A percentile compares a stretch with the other conserved stretches of the same genome.
These are phyloP conservation scores for Calliphora vomitoria DNA, from an alignment of 2,888 invertebrate species.

Conservation along the genomic window DNA sequence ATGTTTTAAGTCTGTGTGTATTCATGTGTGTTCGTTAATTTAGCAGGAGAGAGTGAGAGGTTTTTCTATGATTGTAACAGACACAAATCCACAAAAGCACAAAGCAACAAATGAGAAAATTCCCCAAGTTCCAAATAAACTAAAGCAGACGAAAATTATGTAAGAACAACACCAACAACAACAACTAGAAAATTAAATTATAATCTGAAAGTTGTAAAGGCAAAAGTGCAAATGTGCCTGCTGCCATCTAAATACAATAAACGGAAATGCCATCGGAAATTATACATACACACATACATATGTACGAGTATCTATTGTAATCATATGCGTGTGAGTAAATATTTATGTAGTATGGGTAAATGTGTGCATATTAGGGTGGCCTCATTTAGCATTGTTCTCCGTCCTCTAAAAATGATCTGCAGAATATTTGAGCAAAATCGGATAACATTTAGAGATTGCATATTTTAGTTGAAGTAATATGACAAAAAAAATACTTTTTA, in stretches of 20 bases:
- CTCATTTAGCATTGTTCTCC: no score
- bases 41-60: neutral
- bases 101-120: constrained; percentile 56
- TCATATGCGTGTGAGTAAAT: no score
- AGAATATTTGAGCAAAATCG: no score
- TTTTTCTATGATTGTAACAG: neutral
- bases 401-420: no score
- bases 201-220: constrained; percentile 29
- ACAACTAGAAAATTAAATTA: neutral
- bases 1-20: neutral
- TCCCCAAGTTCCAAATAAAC: constrained; percentile 47
- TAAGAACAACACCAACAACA: constrained; percentile 3
- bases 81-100: constrained; percentile 6
- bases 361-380: no score
- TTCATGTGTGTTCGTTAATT: neutral
- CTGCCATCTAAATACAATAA: constrained; percentile 6
- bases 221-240: constrained; percentile 33
- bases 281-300: neutral
- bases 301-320: neutral
- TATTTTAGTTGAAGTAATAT: no score
- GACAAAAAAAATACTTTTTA: no score
- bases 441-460: no score
- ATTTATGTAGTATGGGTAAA: no score
- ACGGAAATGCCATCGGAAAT: constrained; percentile 30
- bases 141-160: constrained; percentile 10